These are phyloP conservation scores for Notoglanidium macrostoma DNA, from an alignment of 2,797 vertebrate species.

Conservation along the genomic window DNA sequence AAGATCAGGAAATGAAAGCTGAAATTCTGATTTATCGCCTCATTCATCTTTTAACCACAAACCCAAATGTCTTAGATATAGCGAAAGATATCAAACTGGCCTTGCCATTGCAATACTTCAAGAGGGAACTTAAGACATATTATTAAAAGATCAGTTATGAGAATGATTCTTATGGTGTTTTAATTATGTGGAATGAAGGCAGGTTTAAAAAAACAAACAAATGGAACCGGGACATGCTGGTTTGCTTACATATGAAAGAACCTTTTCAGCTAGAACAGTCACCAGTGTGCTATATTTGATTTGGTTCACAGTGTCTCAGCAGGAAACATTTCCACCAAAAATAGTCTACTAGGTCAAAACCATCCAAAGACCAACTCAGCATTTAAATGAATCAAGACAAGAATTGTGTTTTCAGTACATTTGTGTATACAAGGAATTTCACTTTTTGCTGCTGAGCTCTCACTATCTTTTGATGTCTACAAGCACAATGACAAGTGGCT, in stretches of 20 bases:
- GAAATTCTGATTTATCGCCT: neutral
- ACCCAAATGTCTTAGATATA: neutral
- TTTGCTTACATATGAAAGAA: neutral
- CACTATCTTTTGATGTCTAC: neutral
- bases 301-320: neutral
- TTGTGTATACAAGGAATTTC: neutral
- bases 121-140: neutral
- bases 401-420: neutral
- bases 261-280: constrained; percentile 19
- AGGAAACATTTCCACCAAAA: neutral
- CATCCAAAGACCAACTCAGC: neutral
- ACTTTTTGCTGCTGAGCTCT: neutral
- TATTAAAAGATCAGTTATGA: neutral
- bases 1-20: neutral
- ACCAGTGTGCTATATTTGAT: constrained; percentile 26
- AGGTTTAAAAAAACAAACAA: neutral
- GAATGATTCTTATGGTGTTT: neutral
- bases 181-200: neutral
- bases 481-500: neutral
- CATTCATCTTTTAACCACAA: neutral
- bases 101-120: neutral
- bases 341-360: neutral
- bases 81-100: neutral
- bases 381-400: neutral
- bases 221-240: constrained; percentile 8